Evolutionary conservation across 2,113 vertebrate species (phyloP).

Genomic region (Serinus canaria): DNA sequence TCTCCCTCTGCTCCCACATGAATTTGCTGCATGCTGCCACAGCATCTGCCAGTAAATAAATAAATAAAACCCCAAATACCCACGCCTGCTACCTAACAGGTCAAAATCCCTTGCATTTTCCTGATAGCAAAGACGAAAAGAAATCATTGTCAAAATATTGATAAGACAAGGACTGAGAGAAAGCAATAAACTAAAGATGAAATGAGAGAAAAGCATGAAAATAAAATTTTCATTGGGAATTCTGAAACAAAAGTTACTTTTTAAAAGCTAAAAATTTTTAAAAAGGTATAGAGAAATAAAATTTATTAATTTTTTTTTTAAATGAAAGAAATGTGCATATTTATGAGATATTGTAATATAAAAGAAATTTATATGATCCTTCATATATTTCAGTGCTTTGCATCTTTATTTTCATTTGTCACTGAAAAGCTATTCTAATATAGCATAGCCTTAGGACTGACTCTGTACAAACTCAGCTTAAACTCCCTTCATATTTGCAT

Average conservation of each 20-base stretch:
- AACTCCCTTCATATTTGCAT: not conserved
- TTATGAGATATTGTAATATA: not conserved
- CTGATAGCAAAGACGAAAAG: not conserved
- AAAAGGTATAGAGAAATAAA: not conserved
- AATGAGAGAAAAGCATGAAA: not conserved
- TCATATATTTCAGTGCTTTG: not conserved
- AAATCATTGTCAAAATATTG: not conserved
- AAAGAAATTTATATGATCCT: not conserved
- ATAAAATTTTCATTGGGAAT: not conserved
- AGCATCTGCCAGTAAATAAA: constrained; percentile 1
- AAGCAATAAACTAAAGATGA: not conserved
- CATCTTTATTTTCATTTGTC: not conserved
- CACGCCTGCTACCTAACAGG: not conserved
- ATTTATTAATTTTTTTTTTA: not conserved
- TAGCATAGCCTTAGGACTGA: not conserved
- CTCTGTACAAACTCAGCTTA: not conserved
- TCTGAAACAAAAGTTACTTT: not conserved
- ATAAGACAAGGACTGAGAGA: not conserved
- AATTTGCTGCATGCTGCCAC: constrained; percentile 3
- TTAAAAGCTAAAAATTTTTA: not conserved
- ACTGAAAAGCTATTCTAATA: not conserved
- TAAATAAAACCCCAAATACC: not conserved
- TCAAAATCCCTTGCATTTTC: not conserved
- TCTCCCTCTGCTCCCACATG: not conserved
- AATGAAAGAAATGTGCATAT: not conserved